phyloP scores from a whole-genome alignment of 1,140 invertebrate genomes.

The Drosophila ambigua region DNA sequence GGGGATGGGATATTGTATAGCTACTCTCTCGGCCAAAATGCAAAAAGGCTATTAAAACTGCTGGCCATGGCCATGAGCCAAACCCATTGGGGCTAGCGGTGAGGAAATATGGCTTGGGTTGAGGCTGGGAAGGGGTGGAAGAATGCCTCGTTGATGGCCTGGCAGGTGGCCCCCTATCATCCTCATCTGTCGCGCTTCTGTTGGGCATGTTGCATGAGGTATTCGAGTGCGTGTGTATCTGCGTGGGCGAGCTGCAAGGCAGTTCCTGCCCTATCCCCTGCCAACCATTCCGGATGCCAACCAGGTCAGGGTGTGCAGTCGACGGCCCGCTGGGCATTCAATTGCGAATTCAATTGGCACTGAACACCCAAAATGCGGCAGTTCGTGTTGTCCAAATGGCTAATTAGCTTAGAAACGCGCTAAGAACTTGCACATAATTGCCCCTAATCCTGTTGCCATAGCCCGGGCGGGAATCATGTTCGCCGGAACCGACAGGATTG shows the following conservation, averaged over 20 bases:
- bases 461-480: constrained; percentile 16
- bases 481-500: constrained; percentile 37
- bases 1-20: background rate
- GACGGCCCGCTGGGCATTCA: constrained; percentile 51
- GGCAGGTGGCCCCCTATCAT: constrained; percentile 58
- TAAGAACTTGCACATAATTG: constrained; percentile 81
- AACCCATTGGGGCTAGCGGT: background rate
- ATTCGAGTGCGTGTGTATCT: constrained; percentile 3
- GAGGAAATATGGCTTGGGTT: background rate
- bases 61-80: constrained; percentile 2
- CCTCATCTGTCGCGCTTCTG: constrained; percentile 46
- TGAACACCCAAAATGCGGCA: constrained; percentile 55
- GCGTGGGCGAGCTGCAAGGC: constrained; percentile 15
- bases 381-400: constrained; percentile 56
- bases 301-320: constrained; percentile 24
- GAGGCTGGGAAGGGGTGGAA: too few species aligned
- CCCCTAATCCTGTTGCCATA: constrained; percentile 50
- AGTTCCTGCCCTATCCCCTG: constrained; percentile 18
- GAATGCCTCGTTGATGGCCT: constrained; percentile 24
- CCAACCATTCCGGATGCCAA: constrained; percentile 35
- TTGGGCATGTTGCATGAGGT: constrained; percentile 29
- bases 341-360: constrained; percentile 69
- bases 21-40: constrained; percentile 19
- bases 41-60: constrained; percentile 49
- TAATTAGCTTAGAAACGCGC: constrained; percentile 78